Evolutionary conservation across 2,113 vertebrate species (phyloP).

Genomic region (Columba livia): DNA sequence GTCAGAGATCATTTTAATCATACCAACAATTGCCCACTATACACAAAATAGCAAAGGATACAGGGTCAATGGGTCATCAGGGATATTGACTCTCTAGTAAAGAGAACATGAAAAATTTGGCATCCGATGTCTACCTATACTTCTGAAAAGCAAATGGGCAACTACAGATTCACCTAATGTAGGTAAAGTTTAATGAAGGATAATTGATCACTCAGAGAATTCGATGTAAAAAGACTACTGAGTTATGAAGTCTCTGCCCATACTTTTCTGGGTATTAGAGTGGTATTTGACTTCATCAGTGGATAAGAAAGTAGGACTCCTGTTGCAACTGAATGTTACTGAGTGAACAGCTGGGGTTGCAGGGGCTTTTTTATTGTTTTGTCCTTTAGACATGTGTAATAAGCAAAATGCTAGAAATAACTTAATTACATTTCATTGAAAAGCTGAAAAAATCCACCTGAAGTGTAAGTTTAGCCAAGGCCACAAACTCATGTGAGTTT

Average conservation of each 20-base stretch:
- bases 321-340: background rate
- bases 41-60: conserved; percentile 10
- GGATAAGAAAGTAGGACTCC: background rate
- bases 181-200: conserved; percentile 40
- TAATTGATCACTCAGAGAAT: background rate
- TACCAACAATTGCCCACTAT: background rate
- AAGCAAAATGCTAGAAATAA: conserved; percentile 44
- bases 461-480: conserved; percentile 48
- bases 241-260: background rate
- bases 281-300: background rate
- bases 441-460: conserved; percentile 45
- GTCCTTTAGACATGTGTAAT: background rate
- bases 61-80: background rate
- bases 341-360: background rate
- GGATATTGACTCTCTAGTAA: background rate
- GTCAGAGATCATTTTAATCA: conserved; percentile 8
- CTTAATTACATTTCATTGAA: conserved; percentile 21
- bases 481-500: conserved; percentile 52
- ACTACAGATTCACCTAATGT: conserved; percentile 50
- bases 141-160: conserved; percentile 37
- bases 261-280: background rate
- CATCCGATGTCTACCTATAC: background rate
- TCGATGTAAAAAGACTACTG: background rate
- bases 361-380: background rate
- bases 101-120: background rate